Percentiles rank a stretch among this genome's conserved stretches.
phyloP scores from a whole-genome alignment of 1,140 invertebrate genomes.

The Anagrus nilaparvatae region DNA sequence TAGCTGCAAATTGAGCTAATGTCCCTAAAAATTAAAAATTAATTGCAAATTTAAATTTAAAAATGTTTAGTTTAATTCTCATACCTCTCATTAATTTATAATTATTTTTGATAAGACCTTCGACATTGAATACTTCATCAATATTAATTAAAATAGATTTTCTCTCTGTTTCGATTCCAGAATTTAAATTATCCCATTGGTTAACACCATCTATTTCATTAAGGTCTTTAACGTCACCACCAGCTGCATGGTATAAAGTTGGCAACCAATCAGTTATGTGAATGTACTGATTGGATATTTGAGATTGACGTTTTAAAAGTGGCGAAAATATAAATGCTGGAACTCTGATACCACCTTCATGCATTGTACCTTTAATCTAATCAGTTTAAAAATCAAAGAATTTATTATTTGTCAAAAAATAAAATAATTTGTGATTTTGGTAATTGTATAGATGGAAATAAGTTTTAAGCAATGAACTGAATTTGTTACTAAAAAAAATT shows the following conservation, averaged over 20 bases:
- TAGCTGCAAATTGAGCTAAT: too few relatives aligned
- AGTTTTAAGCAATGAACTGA: too few relatives aligned
- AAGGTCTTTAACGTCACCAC: slow-evolving; percentile 34
- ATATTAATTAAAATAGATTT: slow-evolving; percentile 29
- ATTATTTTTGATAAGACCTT: slow-evolving; percentile 20
- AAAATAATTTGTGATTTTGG: too few relatives aligned
- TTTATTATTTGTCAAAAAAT: too few relatives aligned
- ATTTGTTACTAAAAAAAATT: too few relatives aligned
- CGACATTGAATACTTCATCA: slow-evolving; percentile 19
- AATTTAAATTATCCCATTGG: too few relatives aligned
- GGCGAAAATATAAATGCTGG: slow-evolving; percentile 49
- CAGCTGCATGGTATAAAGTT: slow-evolving; percentile 47
- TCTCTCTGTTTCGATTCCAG: slow-evolving; percentile 20
- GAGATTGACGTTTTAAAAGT: slow-evolving; percentile 35
- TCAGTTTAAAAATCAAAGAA: too few relatives aligned
- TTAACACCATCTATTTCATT: slow-evolving; percentile 37
- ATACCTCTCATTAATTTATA: slow-evolving; percentile 33
- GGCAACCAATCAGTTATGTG: slow-evolving; percentile 70
- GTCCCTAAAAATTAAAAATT: too few relatives aligned
- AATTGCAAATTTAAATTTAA: too few relatives aligned
- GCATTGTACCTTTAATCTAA: slow-evolving; percentile 39
- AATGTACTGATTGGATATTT: slow-evolving; percentile 50
- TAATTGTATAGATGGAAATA: too few relatives aligned
- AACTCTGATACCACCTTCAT: slow-evolving; percentile 59
- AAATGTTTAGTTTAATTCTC: too few relatives aligned